These are phyloP conservation scores for Coreius guichenoti DNA, from an alignment of 2,797 vertebrate genomes.

Conservation along the genomic window DNA sequence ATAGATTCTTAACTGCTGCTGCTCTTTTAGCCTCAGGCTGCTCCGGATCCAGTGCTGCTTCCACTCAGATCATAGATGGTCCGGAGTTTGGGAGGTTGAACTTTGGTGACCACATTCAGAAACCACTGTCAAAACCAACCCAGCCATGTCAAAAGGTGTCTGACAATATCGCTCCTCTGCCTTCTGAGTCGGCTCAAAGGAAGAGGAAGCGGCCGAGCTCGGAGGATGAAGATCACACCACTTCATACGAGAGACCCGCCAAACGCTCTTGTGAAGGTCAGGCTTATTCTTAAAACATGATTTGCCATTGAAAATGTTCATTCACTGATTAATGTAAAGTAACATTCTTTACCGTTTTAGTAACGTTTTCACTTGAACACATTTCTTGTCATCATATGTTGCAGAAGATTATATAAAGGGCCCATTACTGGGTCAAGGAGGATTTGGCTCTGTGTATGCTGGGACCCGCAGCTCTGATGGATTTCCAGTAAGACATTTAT, in stretches of 20 bases:
- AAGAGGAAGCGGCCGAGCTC: background rate
- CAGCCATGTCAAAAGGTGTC: background rate
- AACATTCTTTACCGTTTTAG: background rate
- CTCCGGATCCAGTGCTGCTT: background rate
- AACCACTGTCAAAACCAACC: background rate
- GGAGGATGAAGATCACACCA: background rate
- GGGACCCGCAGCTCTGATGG: slow-evolving; percentile 46
- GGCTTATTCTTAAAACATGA: background rate
- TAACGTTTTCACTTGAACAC: background rate
- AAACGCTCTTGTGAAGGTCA: background rate
- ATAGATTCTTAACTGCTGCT: too few species aligned
- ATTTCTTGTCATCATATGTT: background rate
- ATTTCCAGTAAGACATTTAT: slow-evolving; percentile 33
- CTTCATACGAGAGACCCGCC: background rate
- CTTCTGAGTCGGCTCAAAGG: background rate
- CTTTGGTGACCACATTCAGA: background rate
- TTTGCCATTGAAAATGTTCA: background rate
- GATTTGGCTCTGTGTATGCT: slow-evolving; percentile 47
- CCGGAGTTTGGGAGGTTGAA: background rate
- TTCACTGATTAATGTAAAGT: slow-evolving; percentile 77
- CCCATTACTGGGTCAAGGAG: slow-evolving; percentile 42
- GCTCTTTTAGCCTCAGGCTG: background rate
- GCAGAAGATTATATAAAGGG: slow-evolving; percentile 22
- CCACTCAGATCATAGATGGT: background rate
- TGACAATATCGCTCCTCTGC: background rate